These are phyloP conservation scores for Scaptomyza tumidula DNA, from an alignment of 2,888 invertebrate species.

Conservation along the genomic window DNA sequence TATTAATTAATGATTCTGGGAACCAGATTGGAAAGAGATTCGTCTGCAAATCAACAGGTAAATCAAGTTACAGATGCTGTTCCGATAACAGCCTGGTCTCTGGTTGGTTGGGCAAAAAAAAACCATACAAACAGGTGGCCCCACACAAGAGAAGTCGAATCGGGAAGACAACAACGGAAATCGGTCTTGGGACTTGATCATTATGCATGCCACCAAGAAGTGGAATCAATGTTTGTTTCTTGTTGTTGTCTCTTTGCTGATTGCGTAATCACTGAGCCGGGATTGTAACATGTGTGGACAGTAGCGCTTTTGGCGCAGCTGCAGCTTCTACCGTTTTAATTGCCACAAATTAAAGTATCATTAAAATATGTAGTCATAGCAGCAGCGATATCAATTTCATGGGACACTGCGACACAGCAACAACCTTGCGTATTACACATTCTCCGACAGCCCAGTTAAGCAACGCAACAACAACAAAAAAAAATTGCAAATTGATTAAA, in stretches of 20 bases:
- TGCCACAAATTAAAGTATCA: constrained; percentile 72
- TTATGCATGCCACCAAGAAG: constrained; percentile 68
- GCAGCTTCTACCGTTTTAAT: constrained; percentile 68
- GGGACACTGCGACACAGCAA: constrained; percentile 4
- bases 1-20: constrained; percentile 36
- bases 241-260: constrained; percentile 38
- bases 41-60: constrained; percentile 44
- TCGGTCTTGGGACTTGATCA: constrained; percentile 63
- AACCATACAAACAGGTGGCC: constrained; percentile 49
- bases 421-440: constrained; percentile 49
- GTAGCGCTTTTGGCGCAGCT: constrained; percentile 19
- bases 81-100: constrained; percentile 21
- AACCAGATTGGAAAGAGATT: constrained; percentile 2
- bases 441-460: constrained; percentile 46
- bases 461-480: neutral
- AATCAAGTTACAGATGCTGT: constrained; percentile 19
- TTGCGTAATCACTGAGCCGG: constrained; percentile 57
- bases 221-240: constrained; percentile 17
- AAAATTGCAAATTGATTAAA: constrained; percentile 75
- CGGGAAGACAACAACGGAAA: constrained; percentile 68
- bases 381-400: constrained; percentile 56
- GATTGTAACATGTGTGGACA: constrained; percentile 28
- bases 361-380: constrained; percentile 62
- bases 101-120: neutral
- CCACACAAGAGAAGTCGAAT: constrained; percentile 52